Conservation (phyloP, 2,797 vertebrate genomes). For the Prionace glauca region DNA sequence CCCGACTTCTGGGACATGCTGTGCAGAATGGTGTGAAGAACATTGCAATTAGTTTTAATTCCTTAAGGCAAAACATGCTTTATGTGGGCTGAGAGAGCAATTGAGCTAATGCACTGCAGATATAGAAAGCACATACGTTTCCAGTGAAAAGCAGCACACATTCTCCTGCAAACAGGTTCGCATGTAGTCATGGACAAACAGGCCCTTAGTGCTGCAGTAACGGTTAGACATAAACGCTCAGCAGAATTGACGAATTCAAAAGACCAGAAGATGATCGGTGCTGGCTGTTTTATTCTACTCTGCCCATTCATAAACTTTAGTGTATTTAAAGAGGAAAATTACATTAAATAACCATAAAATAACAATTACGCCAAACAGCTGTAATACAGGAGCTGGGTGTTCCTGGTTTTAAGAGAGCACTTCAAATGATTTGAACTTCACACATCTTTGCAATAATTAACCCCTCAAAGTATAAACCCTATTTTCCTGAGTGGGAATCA, state of each 20-base stretch:
- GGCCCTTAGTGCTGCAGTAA: background rate
- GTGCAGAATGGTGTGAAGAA: background rate
- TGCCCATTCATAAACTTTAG: conserved; percentile 31
- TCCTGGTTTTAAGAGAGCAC: conserved; percentile 29
- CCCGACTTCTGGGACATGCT: background rate
- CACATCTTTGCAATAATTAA: background rate
- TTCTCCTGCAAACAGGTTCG: background rate
- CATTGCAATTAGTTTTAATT: background rate
- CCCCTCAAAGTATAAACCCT: conserved; percentile 15
- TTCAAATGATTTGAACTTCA: conserved; percentile 32
- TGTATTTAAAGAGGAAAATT: conserved; percentile 23
- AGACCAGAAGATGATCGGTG: conserved; percentile 22
- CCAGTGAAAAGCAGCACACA: background rate
- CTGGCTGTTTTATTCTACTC: conserved; percentile 33
- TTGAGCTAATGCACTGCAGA: no score
- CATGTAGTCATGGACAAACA: background rate
- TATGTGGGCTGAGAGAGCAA: no score
- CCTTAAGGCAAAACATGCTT: background rate
- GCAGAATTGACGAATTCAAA: conserved; percentile 9
- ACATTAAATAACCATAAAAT: conserved; percentile 37
- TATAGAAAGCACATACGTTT: background rate
- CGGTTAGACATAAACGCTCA: background rate
- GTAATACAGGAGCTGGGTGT: conserved; percentile 7
- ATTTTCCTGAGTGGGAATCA: background rate
- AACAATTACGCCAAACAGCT: conserved; percentile 30